phyloP scores from a whole-genome alignment of 2,113 vertebrate species.

The Lamprologus sp. region DNA sequence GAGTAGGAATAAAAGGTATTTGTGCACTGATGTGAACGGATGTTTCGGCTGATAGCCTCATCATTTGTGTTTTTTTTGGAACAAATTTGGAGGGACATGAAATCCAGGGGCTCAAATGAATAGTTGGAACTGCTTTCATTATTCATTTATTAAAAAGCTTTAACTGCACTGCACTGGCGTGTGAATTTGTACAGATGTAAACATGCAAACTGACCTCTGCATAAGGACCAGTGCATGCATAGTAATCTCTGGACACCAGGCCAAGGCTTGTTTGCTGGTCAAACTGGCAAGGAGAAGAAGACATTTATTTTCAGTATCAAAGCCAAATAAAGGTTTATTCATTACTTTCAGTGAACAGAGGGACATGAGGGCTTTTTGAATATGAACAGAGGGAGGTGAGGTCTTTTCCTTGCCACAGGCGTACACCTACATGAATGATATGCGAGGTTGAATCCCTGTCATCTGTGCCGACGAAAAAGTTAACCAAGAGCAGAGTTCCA shows the following conservation, averaged over 20 bases:
- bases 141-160: background rate
- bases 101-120: background rate
- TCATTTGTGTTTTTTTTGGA: background rate
- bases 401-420: background rate
- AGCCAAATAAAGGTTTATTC: background rate
- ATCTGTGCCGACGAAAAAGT: constrained; percentile 87
- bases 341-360: background rate
- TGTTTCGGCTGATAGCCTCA: background rate
- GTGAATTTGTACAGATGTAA: background rate
- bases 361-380: background rate
- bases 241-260: constrained; percentile 88
- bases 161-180: background rate
- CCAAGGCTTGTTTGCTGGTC: constrained; percentile 86
- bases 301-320: background rate
- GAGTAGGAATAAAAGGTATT: background rate
- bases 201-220: constrained; percentile 73
- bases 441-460: constrained; percentile 85
- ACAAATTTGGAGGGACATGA: background rate
- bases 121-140: background rate
- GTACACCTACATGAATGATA: constrained; percentile 88
- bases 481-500: constrained; percentile 83
- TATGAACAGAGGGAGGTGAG: background rate
- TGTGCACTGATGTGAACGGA: background rate
- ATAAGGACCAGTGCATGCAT: constrained; percentile 80
- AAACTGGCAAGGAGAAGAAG: constrained; percentile 68